A percentile compares a stretch with the other conserved stretches of the same genome.
These are phyloP conservation scores for Aplysina aerophoba DNA, from an alignment of 37 sponge, comb jelly and placozoan species.

Conservation along the genomic window DNA sequence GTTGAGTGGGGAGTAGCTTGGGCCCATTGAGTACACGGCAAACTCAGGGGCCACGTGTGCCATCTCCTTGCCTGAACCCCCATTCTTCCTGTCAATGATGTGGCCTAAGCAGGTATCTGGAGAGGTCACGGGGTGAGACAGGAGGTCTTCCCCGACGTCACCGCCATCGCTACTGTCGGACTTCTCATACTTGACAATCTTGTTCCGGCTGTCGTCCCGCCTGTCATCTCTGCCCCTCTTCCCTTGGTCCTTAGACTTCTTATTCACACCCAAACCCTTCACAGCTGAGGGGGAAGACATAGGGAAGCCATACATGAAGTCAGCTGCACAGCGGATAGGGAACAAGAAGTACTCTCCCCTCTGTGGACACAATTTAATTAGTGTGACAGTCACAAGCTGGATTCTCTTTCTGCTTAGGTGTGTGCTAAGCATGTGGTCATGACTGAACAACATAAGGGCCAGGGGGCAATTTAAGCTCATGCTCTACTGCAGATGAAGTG, in stretches of 20 bases:
- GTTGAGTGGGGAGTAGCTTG: constrained; percentile 14
- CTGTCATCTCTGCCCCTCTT: background rate
- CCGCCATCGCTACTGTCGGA: background rate
- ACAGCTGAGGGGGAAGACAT: constrained; percentile 4
- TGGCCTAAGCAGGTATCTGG: background rate
- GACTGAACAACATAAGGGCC: too few species aligned
- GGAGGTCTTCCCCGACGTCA: background rate
- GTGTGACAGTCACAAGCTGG: too few species aligned
- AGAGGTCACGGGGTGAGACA: background rate
- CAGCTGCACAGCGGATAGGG: too few species aligned
- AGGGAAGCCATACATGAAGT: too few species aligned
- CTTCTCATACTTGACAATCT: constrained; percentile 12
- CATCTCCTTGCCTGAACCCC: background rate
- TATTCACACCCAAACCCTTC: constrained; percentile 41
- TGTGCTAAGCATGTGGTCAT: too few species aligned
- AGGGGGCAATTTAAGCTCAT: too few species aligned
- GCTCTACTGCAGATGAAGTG: too few species aligned
- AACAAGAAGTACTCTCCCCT: too few species aligned
- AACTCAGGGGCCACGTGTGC: too few species aligned
- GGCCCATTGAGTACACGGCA: background rate
- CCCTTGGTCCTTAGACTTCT: constrained; percentile 22
- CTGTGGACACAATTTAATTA: too few species aligned
- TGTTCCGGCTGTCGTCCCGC: background rate
- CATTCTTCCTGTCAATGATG: constrained; percentile 14
- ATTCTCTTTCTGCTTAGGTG: too few species aligned